Evolutionary conservation across 2,797 vertebrate genomes (phyloP).

Genomic region (Loriculus beryllinus): DNA sequence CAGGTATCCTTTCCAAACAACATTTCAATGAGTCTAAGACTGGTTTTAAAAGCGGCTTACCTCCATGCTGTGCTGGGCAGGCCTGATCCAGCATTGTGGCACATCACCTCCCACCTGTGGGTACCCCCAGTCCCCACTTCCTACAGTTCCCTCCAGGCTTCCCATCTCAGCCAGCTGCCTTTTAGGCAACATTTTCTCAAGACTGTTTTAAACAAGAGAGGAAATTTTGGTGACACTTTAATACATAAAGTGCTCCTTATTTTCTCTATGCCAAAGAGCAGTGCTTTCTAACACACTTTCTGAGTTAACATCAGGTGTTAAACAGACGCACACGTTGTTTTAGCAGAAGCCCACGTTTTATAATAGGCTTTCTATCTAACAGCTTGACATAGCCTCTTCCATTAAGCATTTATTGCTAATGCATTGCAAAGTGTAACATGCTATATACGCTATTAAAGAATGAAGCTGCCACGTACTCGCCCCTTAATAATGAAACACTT

Average conservation of each 20-base stretch:
- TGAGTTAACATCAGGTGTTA: conserved; percentile 63
- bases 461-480: conserved; percentile 30
- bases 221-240: conserved; percentile 66
- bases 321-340: conserved; percentile 33
- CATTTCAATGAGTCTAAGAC: neutral
- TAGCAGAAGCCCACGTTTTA: conserved; percentile 48
- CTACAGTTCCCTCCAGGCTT: neutral
- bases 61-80: neutral
- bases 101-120: neutral
- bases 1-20: neutral
- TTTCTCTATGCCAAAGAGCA: conserved; percentile 23
- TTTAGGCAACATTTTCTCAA: conserved; percentile 11
- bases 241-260: conserved; percentile 61
- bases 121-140: neutral
- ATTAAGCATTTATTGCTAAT: conserved; percentile 72
- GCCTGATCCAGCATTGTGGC: neutral
- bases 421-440: conserved; percentile 53
- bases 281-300: conserved; percentile 32
- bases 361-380: conserved; percentile 68
- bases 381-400: conserved; percentile 64
- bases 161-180: neutral
- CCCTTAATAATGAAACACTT: conserved; percentile 48
- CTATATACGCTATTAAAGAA: conserved; percentile 52
- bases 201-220: conserved; percentile 29
- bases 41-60: neutral